These are phyloP conservation scores for Blastomussa wellsi DNA, from an alignment of 92 coral and sea anemone genomes.

Conservation along the genomic window DNA sequence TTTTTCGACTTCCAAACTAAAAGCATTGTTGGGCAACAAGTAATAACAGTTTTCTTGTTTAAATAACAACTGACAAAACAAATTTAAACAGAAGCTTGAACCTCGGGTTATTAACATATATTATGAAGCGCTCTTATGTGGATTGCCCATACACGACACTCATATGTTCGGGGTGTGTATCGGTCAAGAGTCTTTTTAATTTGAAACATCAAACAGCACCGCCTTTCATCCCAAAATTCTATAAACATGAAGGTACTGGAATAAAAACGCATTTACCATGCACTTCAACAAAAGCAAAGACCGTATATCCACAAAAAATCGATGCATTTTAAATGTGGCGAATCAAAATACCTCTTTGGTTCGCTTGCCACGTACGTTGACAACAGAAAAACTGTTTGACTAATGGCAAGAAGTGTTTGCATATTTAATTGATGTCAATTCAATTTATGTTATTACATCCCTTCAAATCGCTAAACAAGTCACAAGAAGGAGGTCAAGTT, in stretches of 20 bases:
- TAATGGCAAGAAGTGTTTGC: conserved; percentile 27
- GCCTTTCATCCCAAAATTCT: conserved; percentile 27
- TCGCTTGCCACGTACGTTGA: background rate
- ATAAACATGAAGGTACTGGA: conserved; percentile 18
- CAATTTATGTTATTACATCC: conserved; percentile 6
- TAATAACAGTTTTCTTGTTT: background rate
- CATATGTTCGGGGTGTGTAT: background rate
- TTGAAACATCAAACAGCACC: conserved; percentile 45
- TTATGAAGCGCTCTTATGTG: background rate
- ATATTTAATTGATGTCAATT: conserved; percentile 28
- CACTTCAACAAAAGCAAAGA: background rate
- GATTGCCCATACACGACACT: background rate
- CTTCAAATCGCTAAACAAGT: background rate
- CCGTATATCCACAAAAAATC: background rate
- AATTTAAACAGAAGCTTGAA: conserved; percentile 14
- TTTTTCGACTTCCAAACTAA: background rate
- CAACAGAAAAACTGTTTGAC: conserved; percentile 3
- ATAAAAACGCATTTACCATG: conserved; percentile 12
- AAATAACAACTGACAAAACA: conserved; percentile 22
- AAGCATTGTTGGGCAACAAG: conserved; percentile 9
- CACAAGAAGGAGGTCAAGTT: conserved; percentile 12
- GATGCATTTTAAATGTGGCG: background rate
- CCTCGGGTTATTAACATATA: conserved; percentile 6
- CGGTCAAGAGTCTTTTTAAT: conserved; percentile 34
- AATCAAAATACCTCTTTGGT: background rate